Percentiles rank a stretch among this genome's conserved stretches.
Conservation (phyloP, 1,140 invertebrate genomes). For the Nymphalis io region DNA sequence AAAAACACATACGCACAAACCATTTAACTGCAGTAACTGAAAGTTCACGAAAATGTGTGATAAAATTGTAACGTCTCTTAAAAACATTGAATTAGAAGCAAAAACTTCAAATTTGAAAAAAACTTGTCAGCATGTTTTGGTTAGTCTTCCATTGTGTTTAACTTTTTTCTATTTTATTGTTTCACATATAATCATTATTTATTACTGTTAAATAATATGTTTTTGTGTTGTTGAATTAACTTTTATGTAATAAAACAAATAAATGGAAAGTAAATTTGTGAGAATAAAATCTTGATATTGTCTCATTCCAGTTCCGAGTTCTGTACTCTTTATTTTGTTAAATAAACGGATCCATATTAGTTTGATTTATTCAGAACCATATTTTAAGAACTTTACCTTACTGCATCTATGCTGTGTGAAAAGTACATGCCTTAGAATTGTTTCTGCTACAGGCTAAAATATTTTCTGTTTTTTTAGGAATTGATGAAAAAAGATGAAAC, state of each 20-base stretch:
- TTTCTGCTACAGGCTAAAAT: too few relatives aligned
- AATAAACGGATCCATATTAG: too few relatives aligned
- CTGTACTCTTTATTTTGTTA: too few relatives aligned
- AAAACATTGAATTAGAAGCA: slow-evolving; percentile 49
- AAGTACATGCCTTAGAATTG: too few relatives aligned
- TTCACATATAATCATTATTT: slow-evolving; percentile 1
- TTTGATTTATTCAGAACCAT: too few relatives aligned
- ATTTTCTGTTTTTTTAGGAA: slow-evolving; percentile 57
- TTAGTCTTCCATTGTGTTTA: slow-evolving; percentile 37
- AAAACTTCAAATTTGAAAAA: slow-evolving; percentile 50
- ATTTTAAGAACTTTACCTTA: too few relatives aligned
- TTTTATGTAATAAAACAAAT: too few relatives aligned
- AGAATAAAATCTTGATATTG: too few relatives aligned
- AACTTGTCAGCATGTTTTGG: slow-evolving; percentile 57
- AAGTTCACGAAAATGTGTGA: slow-evolving; percentile 46
- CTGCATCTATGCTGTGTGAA: too few relatives aligned
- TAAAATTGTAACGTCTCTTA: slow-evolving; percentile 45
- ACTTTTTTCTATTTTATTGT: slow-evolving; percentile 14
- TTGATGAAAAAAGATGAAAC: slow-evolving; percentile 42
- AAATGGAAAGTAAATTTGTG: too few relatives aligned
- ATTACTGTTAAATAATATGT: not conserved
- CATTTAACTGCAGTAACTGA: not conserved
- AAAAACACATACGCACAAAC: slow-evolving; percentile 6
- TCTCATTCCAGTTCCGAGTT: too few relatives aligned
- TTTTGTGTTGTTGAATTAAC: not conserved